A percentile compares a stretch with the other conserved stretches of the same genome.
These are phyloP conservation scores for Burhinus bistriatus DNA, from an alignment of 2,113 vertebrate species.

Conservation along the genomic window DNA sequence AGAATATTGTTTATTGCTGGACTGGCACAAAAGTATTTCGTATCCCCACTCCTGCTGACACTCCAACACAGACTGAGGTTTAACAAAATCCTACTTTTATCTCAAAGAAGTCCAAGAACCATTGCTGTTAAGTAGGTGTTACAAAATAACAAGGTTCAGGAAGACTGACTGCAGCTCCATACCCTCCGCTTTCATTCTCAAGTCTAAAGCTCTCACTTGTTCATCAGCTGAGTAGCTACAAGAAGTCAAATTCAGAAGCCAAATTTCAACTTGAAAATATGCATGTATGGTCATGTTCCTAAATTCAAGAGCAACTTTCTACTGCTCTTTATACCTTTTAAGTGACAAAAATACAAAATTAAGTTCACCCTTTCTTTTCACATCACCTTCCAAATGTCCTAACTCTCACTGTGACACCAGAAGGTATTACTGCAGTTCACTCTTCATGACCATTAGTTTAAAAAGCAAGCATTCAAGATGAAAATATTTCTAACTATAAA, in stretches of 20 bases:
- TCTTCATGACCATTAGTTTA: neutral
- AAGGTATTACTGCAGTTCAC: neutral
- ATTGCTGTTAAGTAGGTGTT: neutral
- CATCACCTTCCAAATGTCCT: neutral
- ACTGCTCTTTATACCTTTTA: neutral
- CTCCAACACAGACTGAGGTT: neutral
- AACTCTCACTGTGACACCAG: neutral
- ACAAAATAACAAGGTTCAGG: neutral
- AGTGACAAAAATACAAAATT: neutral
- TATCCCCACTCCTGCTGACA: neutral
- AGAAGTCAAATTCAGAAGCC: neutral
- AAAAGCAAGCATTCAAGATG: neutral
- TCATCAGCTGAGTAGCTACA: neutral
- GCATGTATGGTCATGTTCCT: neutral
- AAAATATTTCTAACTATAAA: conserved; percentile 5
- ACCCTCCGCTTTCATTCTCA: neutral
- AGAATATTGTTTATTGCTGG: neutral
- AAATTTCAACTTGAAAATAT: neutral
- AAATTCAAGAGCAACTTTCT: neutral
- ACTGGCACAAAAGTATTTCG: neutral
- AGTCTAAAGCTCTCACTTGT: neutral
- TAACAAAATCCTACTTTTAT: neutral
- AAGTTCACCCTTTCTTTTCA: neutral
- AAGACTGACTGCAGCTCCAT: neutral
- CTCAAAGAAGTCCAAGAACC: neutral